Base-by-base conservation (phyloP, 1,140 invertebrate species). In the Cotesia vestalis region DNA sequence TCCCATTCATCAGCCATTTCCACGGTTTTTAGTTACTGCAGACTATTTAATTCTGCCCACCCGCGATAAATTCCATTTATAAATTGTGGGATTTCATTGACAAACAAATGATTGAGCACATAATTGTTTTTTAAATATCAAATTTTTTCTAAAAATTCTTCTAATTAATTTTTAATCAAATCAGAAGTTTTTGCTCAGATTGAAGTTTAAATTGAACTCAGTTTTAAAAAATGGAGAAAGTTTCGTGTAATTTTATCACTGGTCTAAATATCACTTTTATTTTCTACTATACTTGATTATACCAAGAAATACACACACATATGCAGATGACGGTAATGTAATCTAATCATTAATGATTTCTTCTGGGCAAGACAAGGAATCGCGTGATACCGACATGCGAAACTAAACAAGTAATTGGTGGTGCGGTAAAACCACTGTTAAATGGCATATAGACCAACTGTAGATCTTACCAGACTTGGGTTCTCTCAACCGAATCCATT, bases 191-290 rank as follows among this genome's bases (percentile, higher is more conserved):
- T 46, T 6, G 40, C 11, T 46, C 6, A 11, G 2, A 46, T 9
- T 46, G 40, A 46, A 8, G 27, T 27, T 27, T 27, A 46, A 46
- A 46, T 6, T 12, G 5, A n/a, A 3, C 53, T 34, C 8, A 3
- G 59, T 63, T 36, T 63, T 63, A 36, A 27, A 36, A 63, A 63
- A 63, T 46, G 6, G 61, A 63, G 61, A 63, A 63, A 63, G 60
- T 61, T 6, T 61, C 60, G 60, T 34, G 60, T 61, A 61, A 61
- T 61, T 61, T 34, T 27, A 61, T 61, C 60, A 8, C 34, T 11
- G 34, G 60, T 27, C 4, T 34, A 9, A 40, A 36, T 63, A 63
- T 63, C 61, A 63, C 35, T 46, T 46, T 46, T 46, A 46, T 46
- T 46, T 46, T 46, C 40, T 46, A 46, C 2, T 6, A 38, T 14